Percentiles rank a stretch among this genome's conserved stretches.
These are phyloP conservation scores for Neopelma chrysocephalum DNA, from an alignment of 2,797 vertebrate species.

Conservation along the genomic window DNA sequence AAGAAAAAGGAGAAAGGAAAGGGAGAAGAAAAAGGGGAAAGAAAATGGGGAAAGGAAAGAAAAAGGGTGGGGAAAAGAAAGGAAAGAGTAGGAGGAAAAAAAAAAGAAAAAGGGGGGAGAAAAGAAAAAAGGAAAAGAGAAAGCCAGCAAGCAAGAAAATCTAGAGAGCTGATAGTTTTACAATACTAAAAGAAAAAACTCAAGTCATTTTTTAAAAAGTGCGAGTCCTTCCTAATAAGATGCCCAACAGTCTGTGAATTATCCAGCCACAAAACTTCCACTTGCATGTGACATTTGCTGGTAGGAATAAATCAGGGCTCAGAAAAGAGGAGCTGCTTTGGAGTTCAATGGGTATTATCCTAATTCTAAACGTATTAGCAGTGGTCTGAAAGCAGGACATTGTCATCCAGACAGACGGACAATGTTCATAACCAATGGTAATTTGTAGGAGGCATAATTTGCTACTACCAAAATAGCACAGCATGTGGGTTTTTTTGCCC, in stretches of 20 bases:
- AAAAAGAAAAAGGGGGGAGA: too few relatives aligned
- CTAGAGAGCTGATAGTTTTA: not conserved
- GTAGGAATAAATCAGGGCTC: conserved; percentile 22
- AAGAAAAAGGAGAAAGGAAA: not conserved
- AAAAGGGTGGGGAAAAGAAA: too few relatives aligned
- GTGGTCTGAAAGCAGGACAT: conserved; percentile 21
- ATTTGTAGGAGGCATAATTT: conserved; percentile 47
- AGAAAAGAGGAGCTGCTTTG: not conserved
- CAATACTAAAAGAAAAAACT: not conserved
- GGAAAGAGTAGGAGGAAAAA: too few relatives aligned
- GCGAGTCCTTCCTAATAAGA: conserved; percentile 21
- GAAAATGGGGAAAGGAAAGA: fast-evolving
- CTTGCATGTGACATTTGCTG: conserved; percentile 1
- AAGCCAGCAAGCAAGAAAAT: not conserved
- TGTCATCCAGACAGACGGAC: conserved; percentile 17
- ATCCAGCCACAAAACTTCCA: not conserved
- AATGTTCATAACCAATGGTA: conserved; percentile 29
- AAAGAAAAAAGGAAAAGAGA: not conserved
- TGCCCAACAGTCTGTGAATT: conserved; percentile 37
- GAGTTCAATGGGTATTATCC: not conserved
- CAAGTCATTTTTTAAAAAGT: not conserved
- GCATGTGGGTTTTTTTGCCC: not conserved
- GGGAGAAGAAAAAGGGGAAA: fast-evolving
- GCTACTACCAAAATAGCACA: conserved; percentile 53
- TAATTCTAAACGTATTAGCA: not conserved